phyloP scores from a whole-genome alignment of 2,113 vertebrate genomes.

The Dromiciops gliroides region DNA sequence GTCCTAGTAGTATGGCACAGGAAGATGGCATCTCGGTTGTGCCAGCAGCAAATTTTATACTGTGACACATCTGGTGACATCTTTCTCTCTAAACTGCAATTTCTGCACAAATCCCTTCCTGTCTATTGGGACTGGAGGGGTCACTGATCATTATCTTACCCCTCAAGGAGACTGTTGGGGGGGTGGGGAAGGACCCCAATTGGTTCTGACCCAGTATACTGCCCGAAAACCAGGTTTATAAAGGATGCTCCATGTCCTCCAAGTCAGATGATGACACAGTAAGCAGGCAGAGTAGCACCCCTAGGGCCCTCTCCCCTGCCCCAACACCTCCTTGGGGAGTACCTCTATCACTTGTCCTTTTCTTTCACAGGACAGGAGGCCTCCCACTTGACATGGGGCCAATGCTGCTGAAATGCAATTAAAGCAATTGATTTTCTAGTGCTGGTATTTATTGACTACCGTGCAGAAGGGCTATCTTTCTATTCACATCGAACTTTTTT shows the following conservation, averaged over 20 bases:
- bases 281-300: conserved; percentile 45
- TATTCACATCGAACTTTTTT: conserved; percentile 80
- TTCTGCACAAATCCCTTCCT: conserved; percentile 55
- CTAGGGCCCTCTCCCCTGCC: conserved; percentile 8
- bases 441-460: conserved; percentile 86
- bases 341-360: conserved; percentile 30
- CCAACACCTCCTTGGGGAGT: not conserved
- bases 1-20: conserved; percentile 26
- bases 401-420: conserved; percentile 79
- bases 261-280: not conserved
- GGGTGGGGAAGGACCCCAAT: not conserved
- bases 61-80: conserved; percentile 79
- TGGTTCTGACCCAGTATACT: not conserved
- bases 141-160: conserved; percentile 10
- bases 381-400: conserved; percentile 68
- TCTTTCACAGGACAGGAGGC: conserved; percentile 35
- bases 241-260: not conserved
- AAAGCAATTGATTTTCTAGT: conserved; percentile 86
- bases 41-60: conserved; percentile 55
- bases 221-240: not conserved
- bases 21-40: conserved; percentile 37
- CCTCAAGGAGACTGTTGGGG: not conserved
- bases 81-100: conserved; percentile 63
- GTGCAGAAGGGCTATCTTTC: conserved; percentile 89
- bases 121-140: conserved; percentile 2